These are phyloP conservation scores for Bryconaethiops microstoma DNA, from an alignment of 2,797 vertebrate species.

Conservation along the genomic window DNA sequence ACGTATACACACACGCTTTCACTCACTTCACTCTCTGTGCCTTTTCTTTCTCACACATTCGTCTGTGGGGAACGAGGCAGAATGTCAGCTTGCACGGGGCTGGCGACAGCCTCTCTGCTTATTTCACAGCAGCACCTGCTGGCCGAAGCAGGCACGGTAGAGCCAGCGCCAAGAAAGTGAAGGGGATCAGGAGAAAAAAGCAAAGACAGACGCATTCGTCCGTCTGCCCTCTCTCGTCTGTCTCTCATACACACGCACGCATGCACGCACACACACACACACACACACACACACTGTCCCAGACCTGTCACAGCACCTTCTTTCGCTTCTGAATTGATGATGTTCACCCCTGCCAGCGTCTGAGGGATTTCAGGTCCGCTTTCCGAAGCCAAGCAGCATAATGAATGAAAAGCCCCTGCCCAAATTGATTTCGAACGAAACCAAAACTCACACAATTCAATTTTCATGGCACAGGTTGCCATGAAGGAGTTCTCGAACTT, in stretches of 20 bases:
- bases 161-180: slow-evolving; percentile 47
- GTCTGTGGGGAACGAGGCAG: slow-evolving; percentile 75
- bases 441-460: slow-evolving; percentile 76
- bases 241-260: not conserved
- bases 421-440: slow-evolving; percentile 81
- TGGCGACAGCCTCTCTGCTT: slow-evolving; percentile 77
- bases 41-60: slow-evolving; percentile 36
- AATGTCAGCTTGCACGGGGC: slow-evolving; percentile 78
- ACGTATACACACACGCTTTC: slow-evolving; percentile 16
- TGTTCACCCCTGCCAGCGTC: slow-evolving; percentile 71
- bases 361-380: slow-evolving; percentile 74
- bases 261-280: not conserved
- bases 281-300: slow-evolving; percentile 42
- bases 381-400: slow-evolving; percentile 74
- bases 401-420: slow-evolving; percentile 80
- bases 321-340: slow-evolving; percentile 73
- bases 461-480: slow-evolving; percentile 71
- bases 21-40: not conserved
- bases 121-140: slow-evolving; percentile 86
- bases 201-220: slow-evolving; percentile 31
- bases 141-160: slow-evolving; percentile 76
- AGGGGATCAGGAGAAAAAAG: slow-evolving; percentile 34
- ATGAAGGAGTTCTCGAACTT: slow-evolving; percentile 75
- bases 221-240: slow-evolving; percentile 55
- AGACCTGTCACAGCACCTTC: slow-evolving; percentile 66